These are phyloP conservation scores for Diplolepis rosae DNA, from an alignment of 2,888 invertebrate genomes.

Conservation along the genomic window DNA sequence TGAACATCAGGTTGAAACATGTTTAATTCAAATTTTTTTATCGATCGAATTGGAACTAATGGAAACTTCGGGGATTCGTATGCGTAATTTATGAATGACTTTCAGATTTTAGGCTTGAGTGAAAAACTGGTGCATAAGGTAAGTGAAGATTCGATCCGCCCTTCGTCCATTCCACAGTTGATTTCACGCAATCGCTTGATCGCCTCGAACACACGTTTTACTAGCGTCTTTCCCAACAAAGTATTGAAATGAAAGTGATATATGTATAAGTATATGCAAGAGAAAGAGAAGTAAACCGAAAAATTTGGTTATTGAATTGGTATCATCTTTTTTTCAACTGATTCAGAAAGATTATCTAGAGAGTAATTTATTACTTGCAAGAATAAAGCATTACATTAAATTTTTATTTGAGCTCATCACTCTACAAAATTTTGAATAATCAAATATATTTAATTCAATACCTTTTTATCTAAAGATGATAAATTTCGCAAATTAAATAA, in stretches of 20 bases:
- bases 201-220: not conserved
- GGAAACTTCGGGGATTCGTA: not conserved
- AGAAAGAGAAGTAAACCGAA: not conserved
- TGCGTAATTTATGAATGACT: not conserved
- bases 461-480: no score
- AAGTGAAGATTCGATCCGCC: not conserved
- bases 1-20: not conserved
- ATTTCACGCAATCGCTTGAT: not conserved
- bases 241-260: not conserved
- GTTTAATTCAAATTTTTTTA: not conserved
- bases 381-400: no score
- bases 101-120: not conserved
- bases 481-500: no score
- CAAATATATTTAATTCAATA: no score
- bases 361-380: no score
- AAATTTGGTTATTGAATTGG: not conserved
- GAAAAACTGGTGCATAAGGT: not conserved
- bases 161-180: not conserved
- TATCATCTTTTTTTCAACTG: not conserved
- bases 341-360: no score
- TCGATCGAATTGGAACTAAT: not conserved
- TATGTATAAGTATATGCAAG: not conserved
- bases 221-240: not conserved
- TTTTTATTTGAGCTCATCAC: no score
- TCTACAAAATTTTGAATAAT: no score